Conservation (phyloP, 2,888 invertebrate species). For the Hemaris fuciformis region DNA sequence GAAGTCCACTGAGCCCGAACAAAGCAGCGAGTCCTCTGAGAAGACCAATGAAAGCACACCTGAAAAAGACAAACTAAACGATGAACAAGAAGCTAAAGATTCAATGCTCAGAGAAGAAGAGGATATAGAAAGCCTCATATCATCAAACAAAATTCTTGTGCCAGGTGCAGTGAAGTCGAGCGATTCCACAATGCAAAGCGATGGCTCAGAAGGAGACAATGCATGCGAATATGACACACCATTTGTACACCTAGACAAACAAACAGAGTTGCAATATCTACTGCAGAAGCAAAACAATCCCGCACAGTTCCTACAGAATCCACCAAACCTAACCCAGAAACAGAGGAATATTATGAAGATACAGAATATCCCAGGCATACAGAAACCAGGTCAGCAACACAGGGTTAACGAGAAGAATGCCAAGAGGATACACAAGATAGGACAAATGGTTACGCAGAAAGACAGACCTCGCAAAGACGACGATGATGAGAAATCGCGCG, state of each 20-base stretch:
- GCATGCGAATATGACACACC: slow-evolving; percentile 58
- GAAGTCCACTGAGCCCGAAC: slow-evolving; percentile 64
- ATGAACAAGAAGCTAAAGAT: slow-evolving; percentile 21
- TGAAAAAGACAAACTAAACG: slow-evolving; percentile 52
- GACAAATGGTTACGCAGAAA: slow-evolving; percentile 61
- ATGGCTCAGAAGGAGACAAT: slow-evolving; percentile 56
- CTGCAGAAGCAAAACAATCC: slow-evolving; percentile 77
- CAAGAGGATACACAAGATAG: slow-evolving; percentile 70
- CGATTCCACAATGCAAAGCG: slow-evolving; percentile 47
- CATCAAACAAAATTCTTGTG: slow-evolving; percentile 73
- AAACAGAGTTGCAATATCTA: slow-evolving; percentile 72
- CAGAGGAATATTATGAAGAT: slow-evolving; percentile 63
- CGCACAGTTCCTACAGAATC: slow-evolving; percentile 66
- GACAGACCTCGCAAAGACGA: slow-evolving; percentile 49
- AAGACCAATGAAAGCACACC: slow-evolving; percentile 61
- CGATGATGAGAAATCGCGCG: slow-evolving; percentile 56
- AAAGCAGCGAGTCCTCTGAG: slow-evolving; percentile 62
- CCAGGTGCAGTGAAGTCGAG: slow-evolving; percentile 54
- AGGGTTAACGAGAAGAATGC: slow-evolving; percentile 69
- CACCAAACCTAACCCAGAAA: slow-evolving; percentile 62
- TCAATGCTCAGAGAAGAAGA: slow-evolving; percentile 51
- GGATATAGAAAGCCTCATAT: slow-evolving; percentile 76
- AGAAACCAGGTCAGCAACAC: slow-evolving; percentile 64
- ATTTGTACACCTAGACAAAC: slow-evolving; percentile 64
- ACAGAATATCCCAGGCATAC: slow-evolving; percentile 55